A percentile compares a stretch with the other conserved stretches of the same genome.
phyloP scores from a whole-genome alignment of 2,888 invertebrate species.

The Pandemis cinnamomeana region DNA sequence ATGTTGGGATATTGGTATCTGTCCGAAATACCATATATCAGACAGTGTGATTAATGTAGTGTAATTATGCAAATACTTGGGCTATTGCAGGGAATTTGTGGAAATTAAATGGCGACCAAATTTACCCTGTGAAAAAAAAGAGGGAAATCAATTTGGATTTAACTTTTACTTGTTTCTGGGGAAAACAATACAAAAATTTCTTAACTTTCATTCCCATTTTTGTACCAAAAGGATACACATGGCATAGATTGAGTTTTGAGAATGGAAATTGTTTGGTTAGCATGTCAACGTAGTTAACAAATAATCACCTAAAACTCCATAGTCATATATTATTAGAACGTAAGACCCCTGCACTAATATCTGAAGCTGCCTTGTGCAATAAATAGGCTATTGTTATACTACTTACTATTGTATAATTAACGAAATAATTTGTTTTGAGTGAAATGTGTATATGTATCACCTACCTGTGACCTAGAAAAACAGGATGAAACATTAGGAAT shows the following conservation, averaged over 20 bases:
- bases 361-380: conserved; percentile 12
- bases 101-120: neutral
- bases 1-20: neutral
- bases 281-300: neutral
- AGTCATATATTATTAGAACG: neutral
- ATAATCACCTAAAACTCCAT: neutral
- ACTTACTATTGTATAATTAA: no score
- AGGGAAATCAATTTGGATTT: no score
- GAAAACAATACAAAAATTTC: neutral
- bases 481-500: conserved; percentile 34
- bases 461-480: conserved; percentile 1
- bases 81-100: neutral
- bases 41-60: neutral
- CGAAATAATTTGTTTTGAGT: conserved; percentile 9
- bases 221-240: neutral
- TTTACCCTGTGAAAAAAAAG: no score
- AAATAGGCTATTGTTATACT: conserved; percentile 3
- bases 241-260: neutral
- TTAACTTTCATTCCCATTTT: neutral
- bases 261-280: neutral
- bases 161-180: no score
- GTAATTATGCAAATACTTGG: neutral
- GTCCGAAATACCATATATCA: neutral
- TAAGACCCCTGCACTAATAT: conserved; percentile 2
- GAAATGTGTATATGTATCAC: conserved; percentile 6